phyloP scores from a whole-genome alignment of 2,888 invertebrate species.

The Parnassius mnemosyne region DNA sequence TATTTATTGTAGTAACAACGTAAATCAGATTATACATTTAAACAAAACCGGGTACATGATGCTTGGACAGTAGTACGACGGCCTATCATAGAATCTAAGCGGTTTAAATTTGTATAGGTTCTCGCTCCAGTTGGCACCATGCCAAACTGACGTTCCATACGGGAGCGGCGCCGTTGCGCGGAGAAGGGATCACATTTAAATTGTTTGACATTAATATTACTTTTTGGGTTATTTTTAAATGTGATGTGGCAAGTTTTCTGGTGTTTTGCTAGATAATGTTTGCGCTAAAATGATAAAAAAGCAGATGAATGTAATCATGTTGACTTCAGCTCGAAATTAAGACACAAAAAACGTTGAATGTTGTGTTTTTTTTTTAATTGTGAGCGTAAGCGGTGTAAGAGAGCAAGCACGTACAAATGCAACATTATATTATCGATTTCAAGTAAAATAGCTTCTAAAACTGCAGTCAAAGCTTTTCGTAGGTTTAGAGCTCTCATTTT shows the following conservation, averaged over 20 bases:
- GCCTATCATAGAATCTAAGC: slow-evolving; percentile 20
- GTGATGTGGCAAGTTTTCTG: neutral
- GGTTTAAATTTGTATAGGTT: slow-evolving; percentile 22
- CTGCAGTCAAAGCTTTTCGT: too few species aligned
- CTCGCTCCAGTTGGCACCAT: slow-evolving; percentile 20
- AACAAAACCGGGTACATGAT: slow-evolving; percentile 2
- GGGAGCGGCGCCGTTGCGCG: neutral
- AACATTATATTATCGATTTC: too few species aligned
- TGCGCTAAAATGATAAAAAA: too few species aligned
- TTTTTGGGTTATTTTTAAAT: slow-evolving; percentile 10
- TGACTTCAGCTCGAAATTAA: too few species aligned
- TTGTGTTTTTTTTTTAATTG: too few species aligned
- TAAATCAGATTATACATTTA: slow-evolving; percentile 2
- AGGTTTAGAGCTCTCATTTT: too few species aligned
- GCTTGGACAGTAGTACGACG: neutral
- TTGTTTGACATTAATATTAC: slow-evolving; percentile 17
- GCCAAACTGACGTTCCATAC: slow-evolving; percentile 10
- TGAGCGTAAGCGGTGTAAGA: too few species aligned
- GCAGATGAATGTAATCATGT: too few species aligned
- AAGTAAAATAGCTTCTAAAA: too few species aligned
- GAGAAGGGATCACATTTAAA: slow-evolving; percentile 9
- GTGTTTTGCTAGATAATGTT: too few species aligned
- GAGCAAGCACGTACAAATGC: too few species aligned
- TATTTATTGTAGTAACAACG: slow-evolving; percentile 1
- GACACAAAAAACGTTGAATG: too few species aligned